phyloP scores from a whole-genome alignment of 2,888 invertebrate genomes.

The Smittia sp. region DNA sequence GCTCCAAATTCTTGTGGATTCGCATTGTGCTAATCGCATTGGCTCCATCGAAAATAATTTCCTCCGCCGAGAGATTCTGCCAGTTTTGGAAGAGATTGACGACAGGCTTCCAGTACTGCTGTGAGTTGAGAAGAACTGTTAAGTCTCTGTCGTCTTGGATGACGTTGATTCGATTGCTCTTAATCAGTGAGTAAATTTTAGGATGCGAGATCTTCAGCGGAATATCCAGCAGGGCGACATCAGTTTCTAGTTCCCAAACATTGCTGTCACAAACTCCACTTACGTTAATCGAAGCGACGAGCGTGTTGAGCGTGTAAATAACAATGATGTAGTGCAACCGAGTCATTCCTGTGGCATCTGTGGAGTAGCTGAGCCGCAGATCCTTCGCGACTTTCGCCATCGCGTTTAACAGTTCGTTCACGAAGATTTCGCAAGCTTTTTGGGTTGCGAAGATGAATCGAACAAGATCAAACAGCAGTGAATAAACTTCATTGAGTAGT shows the following conservation, averaged over 20 bases:
- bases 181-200: conserved; percentile 43
- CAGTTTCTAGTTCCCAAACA: conserved; percentile 44
- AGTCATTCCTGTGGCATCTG: neutral
- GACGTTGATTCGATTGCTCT: neutral
- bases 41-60: conserved; percentile 44
- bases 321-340: conserved; percentile 4
- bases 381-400: conserved; percentile 2
- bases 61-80: conserved; percentile 41
- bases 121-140: conserved; percentile 44
- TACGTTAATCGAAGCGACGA: neutral
- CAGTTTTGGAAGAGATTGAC: conserved; percentile 44
- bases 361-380: neutral
- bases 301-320: neutral
- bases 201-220: conserved; percentile 44
- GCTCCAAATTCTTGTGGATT: conserved; percentile 46
- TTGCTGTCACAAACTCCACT: conserved; percentile 31
- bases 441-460: neutral
- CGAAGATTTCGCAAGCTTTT: conserved; percentile 1
- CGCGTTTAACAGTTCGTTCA: conserved; percentile 20
- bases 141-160: conserved; percentile 40
- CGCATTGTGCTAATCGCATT: conserved; percentile 45
- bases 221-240: conserved; percentile 44
- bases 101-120: conserved; percentile 43
- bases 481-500: neutral
- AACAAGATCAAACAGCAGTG: neutral